These are phyloP conservation scores for Ypsolopha sequella DNA, from an alignment of 2,888 invertebrate species.

Conservation along the genomic window DNA sequence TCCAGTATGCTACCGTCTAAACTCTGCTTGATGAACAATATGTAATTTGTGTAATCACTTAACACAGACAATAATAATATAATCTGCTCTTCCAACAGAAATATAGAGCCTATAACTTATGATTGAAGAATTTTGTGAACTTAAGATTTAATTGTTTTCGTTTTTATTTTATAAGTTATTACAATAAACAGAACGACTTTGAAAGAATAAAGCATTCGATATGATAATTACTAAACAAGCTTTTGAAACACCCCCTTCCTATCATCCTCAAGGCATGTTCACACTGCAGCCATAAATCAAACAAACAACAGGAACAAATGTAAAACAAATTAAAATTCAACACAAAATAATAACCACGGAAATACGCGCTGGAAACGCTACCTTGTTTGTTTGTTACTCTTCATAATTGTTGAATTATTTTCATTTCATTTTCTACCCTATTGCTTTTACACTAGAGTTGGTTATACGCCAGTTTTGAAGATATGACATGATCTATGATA, in stretches of 20 bases:
- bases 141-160: no score
- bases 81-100: no score
- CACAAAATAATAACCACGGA: constrained; percentile 4
- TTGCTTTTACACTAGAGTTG: neutral
- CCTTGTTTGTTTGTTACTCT: neutral
- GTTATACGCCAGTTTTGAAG: constrained; percentile 8
- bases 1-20: no score
- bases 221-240: neutral
- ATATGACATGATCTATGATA: constrained; percentile 30
- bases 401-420: neutral
- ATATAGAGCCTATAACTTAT: no score
- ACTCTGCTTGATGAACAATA: no score
- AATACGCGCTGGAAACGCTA: neutral
- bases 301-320: constrained; percentile 9
- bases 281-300: constrained; percentile 23
- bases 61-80: no score
- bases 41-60: no score
- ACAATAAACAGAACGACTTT: neutral
- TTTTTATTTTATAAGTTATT: no score
- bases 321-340: constrained; percentile 1
- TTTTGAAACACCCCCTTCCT: no score
- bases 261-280: no score
- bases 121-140: no score
- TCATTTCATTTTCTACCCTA: neutral
- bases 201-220: neutral